A percentile compares a stretch with the other conserved stretches of the same genome.
Conservation (phyloP, 1,140 invertebrate species). For the Trachymyrmex septentrionalis region DNA sequence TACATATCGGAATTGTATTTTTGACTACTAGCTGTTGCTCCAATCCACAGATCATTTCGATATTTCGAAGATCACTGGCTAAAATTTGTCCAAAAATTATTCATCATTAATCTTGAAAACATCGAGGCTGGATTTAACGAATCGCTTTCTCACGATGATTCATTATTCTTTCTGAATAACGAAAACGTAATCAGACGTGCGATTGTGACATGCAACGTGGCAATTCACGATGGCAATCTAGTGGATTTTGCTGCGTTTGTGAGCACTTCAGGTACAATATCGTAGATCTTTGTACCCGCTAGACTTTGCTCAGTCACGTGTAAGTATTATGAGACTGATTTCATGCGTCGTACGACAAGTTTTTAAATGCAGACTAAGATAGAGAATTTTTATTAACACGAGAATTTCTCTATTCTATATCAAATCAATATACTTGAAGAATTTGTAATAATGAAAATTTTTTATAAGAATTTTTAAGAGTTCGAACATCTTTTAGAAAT, state of each 20-base stretch:
- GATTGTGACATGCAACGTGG: neutral
- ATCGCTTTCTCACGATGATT: neutral
- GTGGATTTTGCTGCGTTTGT: neutral
- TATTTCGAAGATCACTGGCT: neutral
- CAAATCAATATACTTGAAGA: no score
- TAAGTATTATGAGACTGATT: neutral
- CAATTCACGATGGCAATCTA: neutral
- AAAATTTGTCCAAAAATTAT: neutral
- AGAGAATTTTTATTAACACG: no score
- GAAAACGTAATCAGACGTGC: neutral
- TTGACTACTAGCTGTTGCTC: neutral
- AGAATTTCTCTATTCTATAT: no score
- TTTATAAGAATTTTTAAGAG: no score
- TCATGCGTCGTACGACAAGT: no score
- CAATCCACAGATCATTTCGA: neutral
- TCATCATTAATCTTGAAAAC: neutral
- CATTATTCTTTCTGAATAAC: neutral
- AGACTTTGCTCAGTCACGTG: slow-evolving; percentile 25
- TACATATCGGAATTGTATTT: neutral
- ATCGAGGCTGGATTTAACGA: neutral
- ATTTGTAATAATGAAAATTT: no score
- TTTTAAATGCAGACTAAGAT: no score
- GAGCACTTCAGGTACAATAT: neutral
- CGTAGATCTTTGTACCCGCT: neutral
- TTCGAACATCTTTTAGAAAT: no score